Conservation (phyloP, 2,888 invertebrate species). For the Heteromurus nitidus region DNA sequence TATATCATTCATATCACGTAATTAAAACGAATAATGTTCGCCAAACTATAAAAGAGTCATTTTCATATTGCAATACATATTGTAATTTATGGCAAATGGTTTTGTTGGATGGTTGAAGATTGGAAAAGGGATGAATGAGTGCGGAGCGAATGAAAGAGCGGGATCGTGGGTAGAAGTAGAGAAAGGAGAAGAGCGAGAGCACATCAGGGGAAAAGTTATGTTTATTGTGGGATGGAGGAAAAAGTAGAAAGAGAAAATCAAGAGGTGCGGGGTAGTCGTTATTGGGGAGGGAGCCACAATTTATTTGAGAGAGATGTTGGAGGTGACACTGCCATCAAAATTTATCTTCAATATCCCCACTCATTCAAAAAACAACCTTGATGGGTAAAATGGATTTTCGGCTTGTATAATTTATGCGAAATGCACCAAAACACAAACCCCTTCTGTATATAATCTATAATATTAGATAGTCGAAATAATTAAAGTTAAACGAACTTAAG, state of each 20-base stretch:
- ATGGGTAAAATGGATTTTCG: too few relatives aligned
- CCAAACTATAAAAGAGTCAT: conserved; percentile 67
- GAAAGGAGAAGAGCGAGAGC: conserved; percentile 43
- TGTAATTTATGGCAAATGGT: conserved; percentile 67
- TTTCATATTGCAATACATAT: conserved; percentile 67
- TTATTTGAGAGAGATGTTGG: conserved; percentile 52
- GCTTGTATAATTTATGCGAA: too few relatives aligned
- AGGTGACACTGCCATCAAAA: conserved; percentile 46
- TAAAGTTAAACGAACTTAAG: too few relatives aligned
- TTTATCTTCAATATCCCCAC: too few relatives aligned
- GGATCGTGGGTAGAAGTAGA: conserved; percentile 38
- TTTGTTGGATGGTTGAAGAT: conserved; percentile 64
- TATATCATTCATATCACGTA: conserved; percentile 67
- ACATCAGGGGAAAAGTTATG: conserved; percentile 65
- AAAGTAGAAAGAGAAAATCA: conserved; percentile 49
- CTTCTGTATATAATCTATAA: too few relatives aligned
- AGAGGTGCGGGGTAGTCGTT: conserved; percentile 59
- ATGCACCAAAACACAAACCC: too few relatives aligned
- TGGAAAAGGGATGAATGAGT: conserved; percentile 65
- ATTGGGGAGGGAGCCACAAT: conserved; percentile 51
- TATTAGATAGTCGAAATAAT: too few relatives aligned
- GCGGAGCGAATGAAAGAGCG: conserved; percentile 43
- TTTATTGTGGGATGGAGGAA: conserved; percentile 66
- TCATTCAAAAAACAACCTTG: too few relatives aligned
- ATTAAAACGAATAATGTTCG: conserved; percentile 67